Percentiles rank a stretch among this genome's conserved stretches.
Conservation (phyloP, 2,113 vertebrate species). For the Plotosus lineatus region DNA sequence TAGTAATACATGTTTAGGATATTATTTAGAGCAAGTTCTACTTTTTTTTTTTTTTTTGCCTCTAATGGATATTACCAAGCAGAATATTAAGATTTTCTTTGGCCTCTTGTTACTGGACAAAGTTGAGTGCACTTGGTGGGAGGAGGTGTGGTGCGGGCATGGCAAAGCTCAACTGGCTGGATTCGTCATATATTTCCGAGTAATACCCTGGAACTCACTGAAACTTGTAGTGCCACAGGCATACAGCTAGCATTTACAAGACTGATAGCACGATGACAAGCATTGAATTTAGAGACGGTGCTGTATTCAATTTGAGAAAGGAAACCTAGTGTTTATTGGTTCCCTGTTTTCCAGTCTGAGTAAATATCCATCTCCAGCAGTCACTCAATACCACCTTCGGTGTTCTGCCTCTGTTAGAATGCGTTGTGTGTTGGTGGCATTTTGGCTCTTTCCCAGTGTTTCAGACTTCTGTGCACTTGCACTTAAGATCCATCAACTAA, state of each 20-base stretch:
- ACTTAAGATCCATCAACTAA: conserved; percentile 27
- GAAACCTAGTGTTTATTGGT: conserved; percentile 38
- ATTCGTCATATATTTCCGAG: not conserved
- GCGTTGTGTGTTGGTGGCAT: conserved; percentile 5
- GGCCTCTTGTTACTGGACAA: not conserved
- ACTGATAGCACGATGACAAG: conserved; percentile 14
- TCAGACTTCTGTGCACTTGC: not conserved
- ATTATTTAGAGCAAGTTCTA: not conserved
- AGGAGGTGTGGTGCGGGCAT: not conserved
- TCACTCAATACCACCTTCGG: conserved; percentile 34
- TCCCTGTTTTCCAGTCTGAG: conserved; percentile 38
- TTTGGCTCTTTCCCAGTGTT: not conserved
- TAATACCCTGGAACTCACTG: not conserved
- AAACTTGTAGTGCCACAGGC: not conserved
- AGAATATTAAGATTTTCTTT: not conserved
- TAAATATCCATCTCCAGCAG: conserved; percentile 43
- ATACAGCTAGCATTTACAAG: not conserved
- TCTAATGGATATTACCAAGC: not conserved
- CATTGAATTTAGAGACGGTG: conserved; percentile 24
- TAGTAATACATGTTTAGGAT: not conserved
- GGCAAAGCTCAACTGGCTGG: not conserved
- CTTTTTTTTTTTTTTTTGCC: not conserved
- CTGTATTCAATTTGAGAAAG: conserved; percentile 34
- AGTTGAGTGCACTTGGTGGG: not conserved
- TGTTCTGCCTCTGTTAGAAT: not conserved